Evolutionary conservation across 2,888 invertebrate genomes (phyloP).

Genomic region (Matsumyia berberina): DNA sequence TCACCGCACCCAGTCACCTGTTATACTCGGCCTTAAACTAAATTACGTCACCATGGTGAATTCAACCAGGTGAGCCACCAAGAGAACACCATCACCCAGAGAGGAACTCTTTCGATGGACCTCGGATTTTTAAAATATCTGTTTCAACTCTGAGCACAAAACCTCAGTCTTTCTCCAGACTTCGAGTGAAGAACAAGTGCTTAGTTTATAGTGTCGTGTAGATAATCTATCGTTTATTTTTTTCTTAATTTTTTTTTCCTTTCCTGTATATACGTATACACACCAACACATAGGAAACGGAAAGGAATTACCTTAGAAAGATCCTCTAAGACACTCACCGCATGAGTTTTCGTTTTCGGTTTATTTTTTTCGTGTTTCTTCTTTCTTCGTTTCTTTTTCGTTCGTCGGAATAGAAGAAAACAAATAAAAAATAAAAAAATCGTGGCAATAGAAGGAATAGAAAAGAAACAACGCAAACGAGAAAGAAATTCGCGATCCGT

Average conservation of each 20-base stretch:
- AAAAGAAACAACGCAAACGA: conserved; percentile 73
- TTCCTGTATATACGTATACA: conserved; percentile 53
- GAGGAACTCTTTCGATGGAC: conserved; percentile 39
- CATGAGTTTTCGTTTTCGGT: conserved; percentile 43
- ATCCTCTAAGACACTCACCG: conserved; percentile 74
- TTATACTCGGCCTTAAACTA: conserved; percentile 17
- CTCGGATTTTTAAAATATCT: conserved; percentile 68
- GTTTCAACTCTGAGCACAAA: conserved; percentile 75
- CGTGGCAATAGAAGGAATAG: conserved; percentile 76
- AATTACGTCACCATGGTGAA: conserved; percentile 68
- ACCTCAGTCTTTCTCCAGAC: conserved; percentile 84
- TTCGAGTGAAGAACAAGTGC: conserved; percentile 83
- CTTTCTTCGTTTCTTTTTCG: conserved; percentile 36
- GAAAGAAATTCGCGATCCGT: conserved; percentile 76
- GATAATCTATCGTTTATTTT: conserved; percentile 70
- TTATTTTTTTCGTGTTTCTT: conserved; percentile 35
- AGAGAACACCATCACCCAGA: conserved; percentile 33
- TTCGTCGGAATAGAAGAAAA: conserved; percentile 63
- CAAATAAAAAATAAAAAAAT: conserved; percentile 55
- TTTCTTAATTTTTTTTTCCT: conserved; percentile 57
- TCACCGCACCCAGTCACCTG: conserved; percentile 56
- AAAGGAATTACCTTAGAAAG: conserved; percentile 74
- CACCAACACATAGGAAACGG: conserved; percentile 68
- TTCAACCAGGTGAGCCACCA: conserved; percentile 39
- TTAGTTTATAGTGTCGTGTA: conserved; percentile 79